Evolutionary conservation across 2,113 vertebrate genomes (phyloP), one percentile per base, ranked within the genome.

Genomic region (Guaruba guarouba): DNA sequence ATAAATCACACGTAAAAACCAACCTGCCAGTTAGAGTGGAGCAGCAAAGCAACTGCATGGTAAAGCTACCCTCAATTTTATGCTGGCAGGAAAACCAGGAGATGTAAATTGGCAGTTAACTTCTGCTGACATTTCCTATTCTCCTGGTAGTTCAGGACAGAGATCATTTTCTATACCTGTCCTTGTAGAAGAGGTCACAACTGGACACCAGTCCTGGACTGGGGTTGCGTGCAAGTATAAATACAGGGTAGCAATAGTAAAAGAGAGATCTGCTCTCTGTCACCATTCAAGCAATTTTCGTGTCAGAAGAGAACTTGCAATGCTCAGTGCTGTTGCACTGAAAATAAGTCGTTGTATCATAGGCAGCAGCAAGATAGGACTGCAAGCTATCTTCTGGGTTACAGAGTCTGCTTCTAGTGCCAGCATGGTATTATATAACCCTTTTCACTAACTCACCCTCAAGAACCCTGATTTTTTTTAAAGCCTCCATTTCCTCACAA

Each of bases 281-380:
- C 62, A 83, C 33, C 4, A 2, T 51, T 74, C 51, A 70, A 35
- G 43, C 28, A 27, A 80, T 83, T 90, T 88, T 90, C 82, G 79
- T n/a, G 64, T 41, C 79, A 69, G 71, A 78, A 64, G 44, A 92
- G 39, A 92, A 73, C 41, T 82, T 79, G 52, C 15, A 73, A 46
- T 75, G 55, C 41, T 81, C 46, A 41, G 33, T 84, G 51, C 11
- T 33, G 61, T 23, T 84, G 64, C 44, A 25, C 66, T 87, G 83
- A 87, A 92, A 91, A 95, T 71, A 95, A 96, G 74, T 73, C n/a
- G 85, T 80, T 64, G 82, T 87, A 79, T 91, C 86, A 82, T 13
- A 82, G n/a, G 54, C 70, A 77, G 70, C 63, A 90, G 49, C 62
- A 63, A 62, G n/a, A 57, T 37, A 74, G 59, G 41, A 79, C 87